Base-by-base conservation (phyloP, 2,797 vertebrate genomes). In the Aldrovandia affinis region DNA sequence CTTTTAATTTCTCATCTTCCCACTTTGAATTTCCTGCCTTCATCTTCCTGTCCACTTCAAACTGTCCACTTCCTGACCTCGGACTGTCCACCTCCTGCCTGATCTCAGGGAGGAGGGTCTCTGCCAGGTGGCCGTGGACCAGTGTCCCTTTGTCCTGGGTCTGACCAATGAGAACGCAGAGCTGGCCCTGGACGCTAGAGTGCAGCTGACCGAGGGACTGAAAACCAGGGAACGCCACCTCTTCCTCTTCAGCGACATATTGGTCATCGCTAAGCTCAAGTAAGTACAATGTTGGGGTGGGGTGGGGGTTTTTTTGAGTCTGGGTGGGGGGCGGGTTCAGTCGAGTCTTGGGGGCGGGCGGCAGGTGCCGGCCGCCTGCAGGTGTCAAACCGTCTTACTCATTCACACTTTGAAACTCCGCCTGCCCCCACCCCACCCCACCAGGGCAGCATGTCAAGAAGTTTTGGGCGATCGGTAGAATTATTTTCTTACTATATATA, bases 201-300 rank as follows among this genome's bases (percentile, higher is more conserved):
- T 93, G 39, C 91, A 94, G 59, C 89, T 96, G 59, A 95, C 90
- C 0, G 93, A 94, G 87, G 91, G 91, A 81, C 86, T 88, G 0
- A 94, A 94, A 88, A 95, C 93, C 83, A 91, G 88, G 25, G 87
- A 94, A 63, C 91, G 92, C 84, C 93, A 93, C 85, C 89, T 95
- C 25, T 95, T 96, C 87, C 94, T 96, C 82, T 96, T 96, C 90
- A 92, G 83, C 14, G 89, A 95, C 0, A 90, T 91, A 54, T 88
- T 96, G 8, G 90, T 94, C 89, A 91, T 96, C 0, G 87, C 95
- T 33, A 96, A 96, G 87, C 87, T 94, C 87, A 96, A 95, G 95
- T 96, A 89, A 94, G 93, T 81, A 0, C 28, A 68, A 47, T n/a
- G n/a, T n/a, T n/a, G n/a, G n/a, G n/a, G n/a, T n/a, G n/a, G n/a